These are phyloP conservation scores for Chaetophractus vellerosus DNA, from an alignment of 2,797 vertebrate species.

Conservation along the genomic window DNA sequence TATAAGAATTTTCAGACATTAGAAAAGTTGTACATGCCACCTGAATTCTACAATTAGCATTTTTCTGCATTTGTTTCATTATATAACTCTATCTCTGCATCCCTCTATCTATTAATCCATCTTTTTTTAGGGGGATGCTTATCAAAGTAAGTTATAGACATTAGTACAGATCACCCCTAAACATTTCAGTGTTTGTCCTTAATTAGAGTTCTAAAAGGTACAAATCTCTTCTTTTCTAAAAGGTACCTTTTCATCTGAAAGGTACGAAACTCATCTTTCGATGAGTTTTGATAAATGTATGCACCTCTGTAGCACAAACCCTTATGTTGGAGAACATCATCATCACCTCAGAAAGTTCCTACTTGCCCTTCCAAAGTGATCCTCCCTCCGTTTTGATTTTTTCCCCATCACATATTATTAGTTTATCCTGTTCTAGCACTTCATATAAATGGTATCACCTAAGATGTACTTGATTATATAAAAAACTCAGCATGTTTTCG, in stretches of 20 bases:
- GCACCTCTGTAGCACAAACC: background rate
- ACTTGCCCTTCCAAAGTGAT: background rate
- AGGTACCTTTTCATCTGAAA: background rate
- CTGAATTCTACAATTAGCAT: background rate
- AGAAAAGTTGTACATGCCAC: background rate
- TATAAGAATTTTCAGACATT: constrained; percentile 26
- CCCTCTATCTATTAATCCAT: background rate
- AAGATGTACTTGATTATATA: background rate
- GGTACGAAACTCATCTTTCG: background rate
- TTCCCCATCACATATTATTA: background rate
- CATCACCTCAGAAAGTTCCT: background rate
- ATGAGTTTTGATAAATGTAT: background rate
- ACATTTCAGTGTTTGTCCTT: background rate
- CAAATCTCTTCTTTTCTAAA: background rate
- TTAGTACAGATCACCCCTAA: background rate
- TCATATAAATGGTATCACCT: background rate
- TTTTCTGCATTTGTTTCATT: background rate
- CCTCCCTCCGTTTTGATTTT: background rate
- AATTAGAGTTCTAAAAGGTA: background rate
- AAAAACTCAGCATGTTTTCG: background rate
- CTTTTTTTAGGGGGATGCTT: background rate
- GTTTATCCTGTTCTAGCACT: background rate
- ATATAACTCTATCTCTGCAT: background rate
- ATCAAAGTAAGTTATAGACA: background rate
- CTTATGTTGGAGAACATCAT: background rate